A percentile compares a stretch with the other conserved stretches of the same genome.
phyloP scores from a whole-genome alignment of 2,113 vertebrate genomes.

The Polypterus bichir region DNA sequence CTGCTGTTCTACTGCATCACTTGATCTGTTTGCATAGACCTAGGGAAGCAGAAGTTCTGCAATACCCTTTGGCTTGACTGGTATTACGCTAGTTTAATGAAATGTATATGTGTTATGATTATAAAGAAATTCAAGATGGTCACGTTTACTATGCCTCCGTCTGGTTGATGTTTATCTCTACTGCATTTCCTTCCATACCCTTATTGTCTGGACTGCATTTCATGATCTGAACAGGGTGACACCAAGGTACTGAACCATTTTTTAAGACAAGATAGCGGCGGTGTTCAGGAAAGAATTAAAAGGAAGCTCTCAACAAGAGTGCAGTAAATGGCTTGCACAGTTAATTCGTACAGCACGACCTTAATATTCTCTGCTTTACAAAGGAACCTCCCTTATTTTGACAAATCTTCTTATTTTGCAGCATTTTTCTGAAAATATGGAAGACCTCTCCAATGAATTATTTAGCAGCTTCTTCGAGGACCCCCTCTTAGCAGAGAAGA shows the following conservation, averaged over 20 bases:
- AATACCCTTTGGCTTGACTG: no score
- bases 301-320: neutral
- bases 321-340: neutral
- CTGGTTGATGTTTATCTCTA: no score
- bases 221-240: neutral
- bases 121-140: no score
- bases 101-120: no score
- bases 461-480: slow-evolving; percentile 97
- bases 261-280: neutral
- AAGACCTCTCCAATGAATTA: slow-evolving; percentile 93
- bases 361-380: neutral
- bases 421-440: slow-evolving; percentile 93
- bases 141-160: no score
- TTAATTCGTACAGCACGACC: neutral
- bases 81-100: no score
- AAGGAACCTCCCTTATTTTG: neutral
- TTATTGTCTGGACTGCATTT: neutral
- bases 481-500: slow-evolving; percentile 79
- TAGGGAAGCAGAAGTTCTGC: no score
- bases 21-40: no score
- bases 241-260: neutral
- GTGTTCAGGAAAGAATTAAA: no score
- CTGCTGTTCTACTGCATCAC: no score
- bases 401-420: slow-evolving; percentile 25
- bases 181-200: no score